A percentile compares a stretch with the other conserved stretches of the same genome.
phyloP scores from a whole-genome alignment of 2,888 invertebrate species.

The Protodeltote pygarga region DNA sequence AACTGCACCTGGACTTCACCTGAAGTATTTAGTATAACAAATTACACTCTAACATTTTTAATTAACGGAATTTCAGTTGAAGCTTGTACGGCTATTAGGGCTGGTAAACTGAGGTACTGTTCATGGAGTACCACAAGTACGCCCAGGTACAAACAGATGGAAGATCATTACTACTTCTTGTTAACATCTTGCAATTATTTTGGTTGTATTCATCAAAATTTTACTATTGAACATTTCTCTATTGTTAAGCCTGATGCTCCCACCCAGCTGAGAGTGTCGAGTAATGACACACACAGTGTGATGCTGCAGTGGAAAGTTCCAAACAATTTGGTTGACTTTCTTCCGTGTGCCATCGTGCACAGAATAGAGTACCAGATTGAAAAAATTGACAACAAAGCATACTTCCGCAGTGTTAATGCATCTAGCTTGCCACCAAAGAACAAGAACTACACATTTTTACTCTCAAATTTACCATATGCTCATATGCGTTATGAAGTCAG shows the following conservation, averaged over 20 bases:
- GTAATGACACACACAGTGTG: constrained; percentile 71
- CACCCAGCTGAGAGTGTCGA: constrained; percentile 59
- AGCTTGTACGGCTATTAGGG: constrained; percentile 55
- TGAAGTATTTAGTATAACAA: constrained; percentile 67
- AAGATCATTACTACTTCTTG: constrained; percentile 84
- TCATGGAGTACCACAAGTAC: constrained; percentile 66
- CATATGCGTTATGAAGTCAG: constrained; percentile 91
- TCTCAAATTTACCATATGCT: constrained; percentile 88
- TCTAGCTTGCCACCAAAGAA: constrained; percentile 67
- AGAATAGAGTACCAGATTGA: constrained; percentile 82
- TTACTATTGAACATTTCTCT: constrained; percentile 87
- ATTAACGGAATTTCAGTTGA: constrained; percentile 56
- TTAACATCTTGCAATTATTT: constrained; percentile 88
- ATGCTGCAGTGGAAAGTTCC: constrained; percentile 72
- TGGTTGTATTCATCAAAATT: constrained; percentile 82
- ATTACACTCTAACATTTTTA: constrained; percentile 66
- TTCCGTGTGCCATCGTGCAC: constrained; percentile 71
- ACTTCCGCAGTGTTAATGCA: constrained; percentile 76
- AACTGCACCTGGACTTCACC: constrained; percentile 91
- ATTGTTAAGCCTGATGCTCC: constrained; percentile 76
- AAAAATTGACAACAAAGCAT: constrained; percentile 76
- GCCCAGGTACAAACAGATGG: constrained; percentile 79
- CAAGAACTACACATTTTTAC: constrained; percentile 72
- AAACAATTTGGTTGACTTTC: constrained; percentile 69
- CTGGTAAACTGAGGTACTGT: constrained; percentile 58